phyloP scores from a whole-genome alignment of 2,113 vertebrate species.

The Actenoides lindsayi region DNA sequence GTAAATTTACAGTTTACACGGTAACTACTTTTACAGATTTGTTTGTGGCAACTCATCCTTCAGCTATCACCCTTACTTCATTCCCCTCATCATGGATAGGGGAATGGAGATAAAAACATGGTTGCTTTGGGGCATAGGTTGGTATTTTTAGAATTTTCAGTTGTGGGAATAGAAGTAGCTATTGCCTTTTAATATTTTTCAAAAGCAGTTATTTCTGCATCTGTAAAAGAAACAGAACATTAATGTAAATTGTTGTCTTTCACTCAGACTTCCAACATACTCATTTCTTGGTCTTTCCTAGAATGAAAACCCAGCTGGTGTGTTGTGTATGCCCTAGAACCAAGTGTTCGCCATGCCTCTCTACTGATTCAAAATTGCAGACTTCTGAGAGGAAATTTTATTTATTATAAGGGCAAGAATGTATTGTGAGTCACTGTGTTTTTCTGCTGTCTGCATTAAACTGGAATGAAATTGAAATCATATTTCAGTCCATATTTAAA shows the following conservation, averaged over 20 bases:
- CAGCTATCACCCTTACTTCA: neutral
- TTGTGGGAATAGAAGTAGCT: neutral
- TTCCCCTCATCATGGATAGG: neutral
- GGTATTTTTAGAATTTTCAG: neutral
- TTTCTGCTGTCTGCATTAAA: slow-evolving; percentile 56
- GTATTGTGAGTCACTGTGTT: slow-evolving; percentile 47
- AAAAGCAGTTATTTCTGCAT: neutral
- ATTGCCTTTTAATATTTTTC: neutral
- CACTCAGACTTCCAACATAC: neutral
- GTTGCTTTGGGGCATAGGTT: neutral
- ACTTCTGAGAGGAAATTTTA: neutral
- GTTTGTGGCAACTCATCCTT: neutral
- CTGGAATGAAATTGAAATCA: slow-evolving; percentile 50
- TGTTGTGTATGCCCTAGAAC: neutral
- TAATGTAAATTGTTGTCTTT: neutral
- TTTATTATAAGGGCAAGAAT: slow-evolving; percentile 16
- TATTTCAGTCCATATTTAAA: slow-evolving; percentile 28
- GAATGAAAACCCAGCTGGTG: neutral
- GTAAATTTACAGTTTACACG: neutral
- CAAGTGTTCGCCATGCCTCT: neutral
- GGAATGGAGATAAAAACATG: neutral
- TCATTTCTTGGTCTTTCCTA: neutral
- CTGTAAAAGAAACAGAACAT: neutral
- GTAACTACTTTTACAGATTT: neutral
- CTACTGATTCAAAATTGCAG: neutral